Evolutionary conservation across 2,797 vertebrate genomes (phyloP).

Genomic region (Melanotaenia pygmaea): DNA sequence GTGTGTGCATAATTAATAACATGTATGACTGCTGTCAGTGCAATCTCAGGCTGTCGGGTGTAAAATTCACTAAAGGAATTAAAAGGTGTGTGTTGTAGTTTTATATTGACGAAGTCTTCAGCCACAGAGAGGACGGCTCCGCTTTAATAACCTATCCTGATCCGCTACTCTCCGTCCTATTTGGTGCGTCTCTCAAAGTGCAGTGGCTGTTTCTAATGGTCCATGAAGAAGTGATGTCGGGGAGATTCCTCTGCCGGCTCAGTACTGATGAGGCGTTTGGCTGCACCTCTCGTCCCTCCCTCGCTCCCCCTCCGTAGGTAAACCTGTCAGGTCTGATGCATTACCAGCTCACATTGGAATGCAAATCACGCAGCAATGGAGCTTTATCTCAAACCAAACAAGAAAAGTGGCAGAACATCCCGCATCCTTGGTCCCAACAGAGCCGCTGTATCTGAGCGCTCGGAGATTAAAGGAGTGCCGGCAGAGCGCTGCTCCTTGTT

Average conservation of each 20-base stretch:
- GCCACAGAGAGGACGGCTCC: background rate
- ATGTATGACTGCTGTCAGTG: background rate
- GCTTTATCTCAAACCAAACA: slow-evolving; percentile 72
- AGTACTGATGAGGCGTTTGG: slow-evolving; percentile 68
- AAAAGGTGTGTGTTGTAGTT: background rate
- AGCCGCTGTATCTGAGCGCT: slow-evolving; percentile 47
- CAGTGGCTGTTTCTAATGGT: slow-evolving; percentile 61
- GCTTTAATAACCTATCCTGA: slow-evolving; percentile 11
- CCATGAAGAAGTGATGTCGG: slow-evolving; percentile 38
- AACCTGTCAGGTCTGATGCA: slow-evolving; percentile 75
- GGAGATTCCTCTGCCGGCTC: slow-evolving; percentile 46
- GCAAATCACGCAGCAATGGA: slow-evolving; percentile 61
- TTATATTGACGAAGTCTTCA: background rate
- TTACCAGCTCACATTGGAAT: slow-evolving; percentile 60
- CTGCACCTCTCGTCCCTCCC: background rate
- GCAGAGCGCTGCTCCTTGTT: slow-evolving; percentile 39
- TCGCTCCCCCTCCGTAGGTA: slow-evolving; percentile 39
- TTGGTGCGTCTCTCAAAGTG: slow-evolving; percentile 17
- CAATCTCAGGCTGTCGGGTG: background rate
- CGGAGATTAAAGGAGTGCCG: slow-evolving; percentile 53
- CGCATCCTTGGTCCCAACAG: slow-evolving; percentile 50
- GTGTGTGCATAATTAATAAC: slow-evolving; percentile 4
- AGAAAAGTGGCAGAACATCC: slow-evolving; percentile 58
- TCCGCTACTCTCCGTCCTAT: slow-evolving; percentile 7
- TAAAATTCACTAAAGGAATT: background rate